These are phyloP conservation scores for Listrodromus nycthemerus DNA, from an alignment of 2,888 invertebrate species.

Conservation along the genomic window DNA sequence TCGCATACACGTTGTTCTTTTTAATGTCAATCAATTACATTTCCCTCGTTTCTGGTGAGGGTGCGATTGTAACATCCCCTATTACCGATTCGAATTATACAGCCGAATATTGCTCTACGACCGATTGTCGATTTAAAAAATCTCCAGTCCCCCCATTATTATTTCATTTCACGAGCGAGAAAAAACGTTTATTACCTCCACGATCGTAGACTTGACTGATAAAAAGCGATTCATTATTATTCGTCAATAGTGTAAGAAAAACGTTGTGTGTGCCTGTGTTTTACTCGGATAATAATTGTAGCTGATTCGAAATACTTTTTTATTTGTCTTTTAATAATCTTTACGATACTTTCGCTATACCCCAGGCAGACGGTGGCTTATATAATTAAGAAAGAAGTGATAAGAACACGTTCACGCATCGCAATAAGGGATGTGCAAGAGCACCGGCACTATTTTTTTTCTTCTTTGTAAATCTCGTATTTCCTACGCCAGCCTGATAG, in stretches of 20 bases:
- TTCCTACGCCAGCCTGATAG: constrained; percentile 67
- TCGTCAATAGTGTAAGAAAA: constrained; percentile 33
- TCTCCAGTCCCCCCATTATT: constrained; percentile 4
- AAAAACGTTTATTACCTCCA: constrained; percentile 30
- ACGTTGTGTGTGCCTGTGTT: constrained; percentile 17
- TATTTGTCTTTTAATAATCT: constrained; percentile 57
- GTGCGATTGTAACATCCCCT: constrained; percentile 69
- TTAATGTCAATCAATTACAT: constrained; percentile 54
- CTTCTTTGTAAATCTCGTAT: constrained; percentile 60
- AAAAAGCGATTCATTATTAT: constrained; percentile 53
- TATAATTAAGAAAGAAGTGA: constrained; percentile 17
- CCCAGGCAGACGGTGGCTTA: constrained; percentile 64
- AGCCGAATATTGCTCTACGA: constrained; percentile 38
- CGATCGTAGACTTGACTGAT: constrained; percentile 26
- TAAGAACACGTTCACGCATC: constrained; percentile 50
- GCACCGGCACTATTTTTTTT: constrained; percentile 70
- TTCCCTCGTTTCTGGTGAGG: constrained; percentile 67
- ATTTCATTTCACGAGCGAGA: constrained; percentile 51
- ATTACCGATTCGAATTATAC: constrained; percentile 61
- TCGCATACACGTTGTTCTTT: constrained; percentile 71
- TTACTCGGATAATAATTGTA: constrained; percentile 34
- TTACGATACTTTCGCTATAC: constrained; percentile 59
- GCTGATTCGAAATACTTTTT: constrained; percentile 44
- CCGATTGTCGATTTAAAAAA: constrained; percentile 10
- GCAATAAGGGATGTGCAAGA: constrained; percentile 70